Base-by-base conservation (phyloP, 2,888 invertebrate species). In the Macaria notata region DNA sequence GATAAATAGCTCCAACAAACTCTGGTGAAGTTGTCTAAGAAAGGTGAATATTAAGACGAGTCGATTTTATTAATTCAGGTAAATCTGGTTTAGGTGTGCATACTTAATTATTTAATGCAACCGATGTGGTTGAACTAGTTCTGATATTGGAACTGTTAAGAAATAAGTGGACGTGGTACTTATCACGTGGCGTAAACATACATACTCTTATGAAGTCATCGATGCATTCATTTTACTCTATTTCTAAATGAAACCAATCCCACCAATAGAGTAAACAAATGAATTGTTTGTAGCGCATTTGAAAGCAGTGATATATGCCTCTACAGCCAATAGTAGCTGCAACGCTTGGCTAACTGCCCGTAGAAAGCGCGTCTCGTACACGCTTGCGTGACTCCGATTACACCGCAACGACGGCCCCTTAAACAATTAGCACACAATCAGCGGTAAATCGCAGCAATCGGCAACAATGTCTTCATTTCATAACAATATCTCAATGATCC, bases 1-100 rank as follows among this genome's bases (percentile, higher is more conserved):
- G 64, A 81, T 84, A 83, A 81, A 80, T 73, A 76, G 65, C 77
- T 77, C 76, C 81, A 77, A 76, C 76, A 74, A 71, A 68, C 65
- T 69, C 33, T 4, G 19, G 36, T 79, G 75, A 76, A 78, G 73
- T 72, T 59, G 68, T 68, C 76, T n/a, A 38, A 19, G 44, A 43
- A 36, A 30, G 38, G 75, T 72, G 76, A 79, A 82, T 79, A 66
- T 9, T 33, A 72, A 72, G 72, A 79, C 77, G 72, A 73, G 73
- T 72, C 66, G 69, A 72, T 62, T 69, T 69, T 68, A 75, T 66
- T 73, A 76, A 72, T 71, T 72, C 39, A 9, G 39, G 29, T 44
- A 44, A 44, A 29, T 29, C 29, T 7, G 44, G 30, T 41, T 39
- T 9, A 41, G n/a, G 33, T 7, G 33, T 36, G 33, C 3, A 5